Evolutionary conservation across 2,888 invertebrate species (phyloP).

Genomic region (Apamea epomidion): DNA sequence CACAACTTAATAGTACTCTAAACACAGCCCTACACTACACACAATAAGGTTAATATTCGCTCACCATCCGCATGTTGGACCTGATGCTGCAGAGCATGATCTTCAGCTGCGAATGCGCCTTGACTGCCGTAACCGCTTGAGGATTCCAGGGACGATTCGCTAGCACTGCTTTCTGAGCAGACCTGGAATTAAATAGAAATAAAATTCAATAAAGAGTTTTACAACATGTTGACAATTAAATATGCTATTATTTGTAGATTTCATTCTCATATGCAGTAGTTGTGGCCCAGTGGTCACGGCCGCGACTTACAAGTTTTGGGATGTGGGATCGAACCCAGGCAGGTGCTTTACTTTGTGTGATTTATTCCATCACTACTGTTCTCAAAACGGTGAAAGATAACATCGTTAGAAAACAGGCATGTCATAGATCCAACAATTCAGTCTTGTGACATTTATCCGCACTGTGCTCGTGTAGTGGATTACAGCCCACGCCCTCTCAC

Average conservation of each 20-base stretch:
- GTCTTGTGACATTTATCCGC: background rate
- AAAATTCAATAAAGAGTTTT: background rate
- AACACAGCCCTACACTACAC: slow-evolving; percentile 34
- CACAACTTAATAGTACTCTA: slow-evolving; percentile 37
- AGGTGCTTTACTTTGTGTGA: background rate
- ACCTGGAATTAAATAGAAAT: slow-evolving; percentile 74
- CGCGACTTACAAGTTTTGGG: background rate
- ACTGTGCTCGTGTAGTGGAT: background rate
- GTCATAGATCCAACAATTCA: background rate
- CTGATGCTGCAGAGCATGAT: slow-evolving; percentile 83
- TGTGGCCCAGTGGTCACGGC: background rate
- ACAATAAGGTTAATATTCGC: slow-evolving; percentile 70
- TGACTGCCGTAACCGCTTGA: slow-evolving; percentile 95
- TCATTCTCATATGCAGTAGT: background rate
- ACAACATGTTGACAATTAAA: background rate
- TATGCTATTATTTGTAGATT: background rate
- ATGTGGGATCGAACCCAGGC: too few species aligned
- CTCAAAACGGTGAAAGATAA: background rate
- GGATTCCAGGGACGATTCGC: slow-evolving; percentile 94
- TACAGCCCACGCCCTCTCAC: background rate
- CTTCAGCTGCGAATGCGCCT: slow-evolving; percentile 92
- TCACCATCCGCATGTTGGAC: slow-evolving; percentile 86
- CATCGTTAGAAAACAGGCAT: background rate
- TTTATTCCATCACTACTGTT: background rate
- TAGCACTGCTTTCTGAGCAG: slow-evolving; percentile 91